Percentiles rank a stretch among this genome's conserved stretches.
Evolutionary conservation across 1,140 invertebrate species (phyloP).

Genomic region (Ceratosolen fusciceps): DNA sequence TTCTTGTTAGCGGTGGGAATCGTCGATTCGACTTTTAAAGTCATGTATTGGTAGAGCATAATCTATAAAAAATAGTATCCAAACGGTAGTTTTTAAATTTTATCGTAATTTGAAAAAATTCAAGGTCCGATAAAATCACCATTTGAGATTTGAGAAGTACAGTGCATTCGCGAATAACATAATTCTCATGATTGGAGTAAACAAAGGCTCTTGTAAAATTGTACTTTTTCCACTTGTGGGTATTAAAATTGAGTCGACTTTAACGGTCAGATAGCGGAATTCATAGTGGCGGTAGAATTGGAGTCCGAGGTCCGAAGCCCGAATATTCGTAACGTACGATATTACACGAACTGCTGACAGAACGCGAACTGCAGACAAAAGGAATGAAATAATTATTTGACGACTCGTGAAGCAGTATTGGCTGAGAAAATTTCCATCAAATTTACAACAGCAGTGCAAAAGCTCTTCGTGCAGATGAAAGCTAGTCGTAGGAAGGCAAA

Average conservation of each 20-base stretch:
- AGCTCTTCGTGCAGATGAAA: constrained; percentile 15
- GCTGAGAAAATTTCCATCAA: constrained; percentile 33
- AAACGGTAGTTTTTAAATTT: too few relatives aligned
- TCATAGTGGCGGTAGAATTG: background rate
- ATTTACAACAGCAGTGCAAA: constrained; percentile 33
- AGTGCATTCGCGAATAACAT: too few relatives aligned
- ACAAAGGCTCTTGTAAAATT: too few relatives aligned
- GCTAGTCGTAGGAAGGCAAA: background rate
- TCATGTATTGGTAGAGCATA: too few relatives aligned
- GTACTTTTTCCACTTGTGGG: background rate
- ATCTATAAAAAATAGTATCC: too few relatives aligned
- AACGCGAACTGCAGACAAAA: constrained; percentile 25
- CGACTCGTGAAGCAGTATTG: constrained; percentile 37
- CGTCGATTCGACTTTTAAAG: too few relatives aligned
- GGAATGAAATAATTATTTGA: constrained; percentile 45
- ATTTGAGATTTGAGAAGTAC: too few relatives aligned
- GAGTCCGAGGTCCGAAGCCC: background rate
- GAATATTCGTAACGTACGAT: constrained; percentile 11
- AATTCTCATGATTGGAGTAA: too few relatives aligned
- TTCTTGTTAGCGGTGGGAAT: too few relatives aligned
- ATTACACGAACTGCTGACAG: constrained; percentile 26
- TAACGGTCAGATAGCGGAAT: background rate
- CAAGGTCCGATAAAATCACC: too few relatives aligned
- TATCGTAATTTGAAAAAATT: too few relatives aligned
- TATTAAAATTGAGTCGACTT: background rate